phyloP scores from a whole-genome alignment of 2,888 invertebrate genomes.

The Panzeria rudis region DNA sequence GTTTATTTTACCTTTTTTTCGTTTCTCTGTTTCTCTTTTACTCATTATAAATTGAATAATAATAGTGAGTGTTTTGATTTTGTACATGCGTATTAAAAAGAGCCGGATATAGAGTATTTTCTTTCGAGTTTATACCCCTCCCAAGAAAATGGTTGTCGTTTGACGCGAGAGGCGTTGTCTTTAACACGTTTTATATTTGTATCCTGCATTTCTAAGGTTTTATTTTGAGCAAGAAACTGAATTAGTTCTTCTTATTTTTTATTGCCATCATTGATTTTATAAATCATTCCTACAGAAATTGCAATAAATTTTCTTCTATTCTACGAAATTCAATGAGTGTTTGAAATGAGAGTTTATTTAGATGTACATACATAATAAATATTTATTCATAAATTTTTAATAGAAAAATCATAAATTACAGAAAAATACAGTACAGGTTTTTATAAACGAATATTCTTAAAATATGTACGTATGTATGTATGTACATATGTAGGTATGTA shows the following conservation, averaged over 20 bases:
- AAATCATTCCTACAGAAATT: slow-evolving; percentile 42
- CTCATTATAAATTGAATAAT: not conserved
- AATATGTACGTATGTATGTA: too few species aligned
- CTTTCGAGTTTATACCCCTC: slow-evolving; percentile 62
- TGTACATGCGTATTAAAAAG: slow-evolving; percentile 64
- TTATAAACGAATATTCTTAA: too few species aligned
- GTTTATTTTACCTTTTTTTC: not conserved
- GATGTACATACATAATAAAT: not conserved
- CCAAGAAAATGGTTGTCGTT: slow-evolving; percentile 73
- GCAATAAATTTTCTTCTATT: not conserved
- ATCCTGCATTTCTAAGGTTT: slow-evolving; percentile 29
- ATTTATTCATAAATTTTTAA: not conserved
- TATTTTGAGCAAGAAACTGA: slow-evolving; percentile 17
- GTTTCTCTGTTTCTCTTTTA: slow-evolving; percentile 37
- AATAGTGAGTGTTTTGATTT: not conserved
- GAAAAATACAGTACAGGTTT: not conserved
- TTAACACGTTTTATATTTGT: slow-evolving; percentile 50
- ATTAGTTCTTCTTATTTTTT: slow-evolving; percentile 14
- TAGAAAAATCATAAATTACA: not conserved
- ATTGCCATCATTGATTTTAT: slow-evolving; percentile 51
- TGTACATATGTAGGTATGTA: too few species aligned
- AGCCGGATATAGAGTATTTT: slow-evolving; percentile 45
- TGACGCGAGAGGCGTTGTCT: slow-evolving; percentile 67
- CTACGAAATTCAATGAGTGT: slow-evolving; percentile 30
- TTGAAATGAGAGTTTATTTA: slow-evolving; percentile 10